These are phyloP conservation scores for Cotesia chilonis DNA, from an alignment of 1,140 invertebrate genomes.

Conservation along the genomic window DNA sequence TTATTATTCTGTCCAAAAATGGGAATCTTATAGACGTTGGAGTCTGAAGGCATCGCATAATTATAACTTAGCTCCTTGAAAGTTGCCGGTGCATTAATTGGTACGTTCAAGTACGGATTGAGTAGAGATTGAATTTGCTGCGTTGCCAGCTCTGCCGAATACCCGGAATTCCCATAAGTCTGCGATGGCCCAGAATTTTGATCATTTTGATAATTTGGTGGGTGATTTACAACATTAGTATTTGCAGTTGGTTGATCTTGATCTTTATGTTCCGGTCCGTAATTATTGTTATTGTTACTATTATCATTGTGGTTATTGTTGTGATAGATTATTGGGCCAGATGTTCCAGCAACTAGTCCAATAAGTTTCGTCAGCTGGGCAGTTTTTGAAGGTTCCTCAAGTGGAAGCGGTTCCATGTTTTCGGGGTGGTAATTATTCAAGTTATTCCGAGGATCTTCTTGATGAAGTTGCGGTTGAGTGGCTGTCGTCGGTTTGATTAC, in stretches of 20 bases:
- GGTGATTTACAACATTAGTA: not conserved
- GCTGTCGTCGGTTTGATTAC: slow-evolving; percentile 19
- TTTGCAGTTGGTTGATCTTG: not conserved
- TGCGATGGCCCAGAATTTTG: not conserved
- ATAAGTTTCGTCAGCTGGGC: slow-evolving; percentile 6
- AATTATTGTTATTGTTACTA: not conserved
- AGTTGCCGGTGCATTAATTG: not conserved
- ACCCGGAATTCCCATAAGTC: not conserved
- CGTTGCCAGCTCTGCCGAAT: not conserved
- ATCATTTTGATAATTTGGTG: not conserved
- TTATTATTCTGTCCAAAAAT: slow-evolving; percentile 18
- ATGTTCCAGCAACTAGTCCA: slow-evolving; percentile 7
- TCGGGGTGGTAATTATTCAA: not conserved
- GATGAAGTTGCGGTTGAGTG: not conserved
- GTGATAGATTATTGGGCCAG: not conserved
- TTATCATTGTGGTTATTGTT: not conserved
- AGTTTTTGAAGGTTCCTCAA: not conserved
- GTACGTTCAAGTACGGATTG: slow-evolving; percentile 21
- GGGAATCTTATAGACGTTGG: slow-evolving; percentile 15
- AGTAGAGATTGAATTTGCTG: slow-evolving; percentile 18
- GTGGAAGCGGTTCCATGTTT: not conserved
- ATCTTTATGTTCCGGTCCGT: slow-evolving; percentile 1
- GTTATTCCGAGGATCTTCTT: not conserved
- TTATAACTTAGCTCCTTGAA: slow-evolving; percentile 13
- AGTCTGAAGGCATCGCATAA: slow-evolving; percentile 11